Evolutionary conservation across 2,113 vertebrate genomes (phyloP).

Genomic region (Salvelinus alpinus): DNA sequence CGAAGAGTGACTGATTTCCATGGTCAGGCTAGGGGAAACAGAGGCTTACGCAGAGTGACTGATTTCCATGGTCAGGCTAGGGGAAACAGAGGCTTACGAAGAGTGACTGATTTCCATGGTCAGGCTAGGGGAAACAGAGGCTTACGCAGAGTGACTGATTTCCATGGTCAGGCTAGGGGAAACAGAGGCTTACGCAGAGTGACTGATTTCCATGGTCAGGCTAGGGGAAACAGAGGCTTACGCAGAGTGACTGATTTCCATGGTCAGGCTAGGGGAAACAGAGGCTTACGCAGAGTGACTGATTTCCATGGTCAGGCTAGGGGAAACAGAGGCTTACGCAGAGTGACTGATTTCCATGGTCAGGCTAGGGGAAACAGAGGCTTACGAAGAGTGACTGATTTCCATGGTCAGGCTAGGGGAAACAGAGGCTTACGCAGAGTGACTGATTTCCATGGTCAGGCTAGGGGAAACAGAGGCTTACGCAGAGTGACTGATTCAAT

Average conservation of each 20-base stretch:
- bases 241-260: slow-evolving; percentile 52
- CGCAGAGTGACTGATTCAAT: slow-evolving; percentile 56
- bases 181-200: slow-evolving; percentile 16
- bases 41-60: slow-evolving; percentile 36
- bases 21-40: background rate
- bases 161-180: no score
- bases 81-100: slow-evolving; percentile 1
- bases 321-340: slow-evolving; percentile 19
- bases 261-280: slow-evolving; percentile 19
- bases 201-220: slow-evolving; percentile 46
- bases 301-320: slow-evolving; percentile 52
- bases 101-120: slow-evolving; percentile 50
- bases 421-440: slow-evolving; percentile 4
- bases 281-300: background rate
- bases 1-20: slow-evolving; percentile 52
- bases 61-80: slow-evolving; percentile 33
- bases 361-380: slow-evolving; percentile 31
- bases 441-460: slow-evolving; percentile 53
- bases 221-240: background rate
- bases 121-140: background rate
- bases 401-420: slow-evolving; percentile 45
- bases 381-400: slow-evolving; percentile 27
- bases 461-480: slow-evolving; percentile 27
- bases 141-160: slow-evolving; percentile 52
- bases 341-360: slow-evolving; percentile 49